Percentiles rank a stretch among this genome's conserved stretches.
Evolutionary conservation across 1,140 invertebrate genomes (phyloP).

Genomic region (Drosophila melanogaster): DNA sequence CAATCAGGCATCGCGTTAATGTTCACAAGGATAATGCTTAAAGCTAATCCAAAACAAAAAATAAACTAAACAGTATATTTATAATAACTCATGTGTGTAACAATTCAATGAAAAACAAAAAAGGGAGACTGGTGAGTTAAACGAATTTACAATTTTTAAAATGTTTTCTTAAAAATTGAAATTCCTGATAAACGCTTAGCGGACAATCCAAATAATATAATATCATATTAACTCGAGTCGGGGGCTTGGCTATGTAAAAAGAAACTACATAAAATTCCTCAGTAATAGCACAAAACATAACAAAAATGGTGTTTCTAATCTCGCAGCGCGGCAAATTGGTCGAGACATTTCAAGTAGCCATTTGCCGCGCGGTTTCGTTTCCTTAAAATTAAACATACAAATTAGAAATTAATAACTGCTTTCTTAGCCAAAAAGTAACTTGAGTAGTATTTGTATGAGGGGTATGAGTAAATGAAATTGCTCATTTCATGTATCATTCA

Average conservation of each 20-base stretch:
- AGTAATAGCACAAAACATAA: conserved; percentile 72
- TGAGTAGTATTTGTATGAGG: conserved; percentile 14
- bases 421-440: conserved; percentile 61
- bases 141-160: conserved; percentile 80
- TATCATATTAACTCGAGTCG: conserved; percentile 23
- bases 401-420: conserved; percentile 54
- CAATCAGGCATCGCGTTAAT: conserved; percentile 33
- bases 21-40: conserved; percentile 41
- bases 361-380: conserved; percentile 16
- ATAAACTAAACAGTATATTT: conserved; percentile 52
- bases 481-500: conserved; percentile 46
- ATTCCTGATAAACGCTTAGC: conserved; percentile 60
- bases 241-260: conserved; percentile 73
- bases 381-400: conserved; percentile 61
- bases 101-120: conserved; percentile 66
- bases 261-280: conserved; percentile 75
- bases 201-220: conserved; percentile 58
- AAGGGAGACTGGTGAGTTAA: conserved; percentile 28
- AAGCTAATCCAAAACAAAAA: conserved; percentile 58
- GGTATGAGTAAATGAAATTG: conserved; percentile 33
- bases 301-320: conserved; percentile 23
- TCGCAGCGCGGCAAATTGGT: conserved; percentile 1
- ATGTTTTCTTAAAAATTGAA: conserved; percentile 73
- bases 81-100: conserved; percentile 55
- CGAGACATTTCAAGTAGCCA: conserved; percentile 15